Evolutionary conservation across 1,140 invertebrate species (phyloP), one percentile per base, ranked within the genome.

Genomic region (Colletes gigas): DNA sequence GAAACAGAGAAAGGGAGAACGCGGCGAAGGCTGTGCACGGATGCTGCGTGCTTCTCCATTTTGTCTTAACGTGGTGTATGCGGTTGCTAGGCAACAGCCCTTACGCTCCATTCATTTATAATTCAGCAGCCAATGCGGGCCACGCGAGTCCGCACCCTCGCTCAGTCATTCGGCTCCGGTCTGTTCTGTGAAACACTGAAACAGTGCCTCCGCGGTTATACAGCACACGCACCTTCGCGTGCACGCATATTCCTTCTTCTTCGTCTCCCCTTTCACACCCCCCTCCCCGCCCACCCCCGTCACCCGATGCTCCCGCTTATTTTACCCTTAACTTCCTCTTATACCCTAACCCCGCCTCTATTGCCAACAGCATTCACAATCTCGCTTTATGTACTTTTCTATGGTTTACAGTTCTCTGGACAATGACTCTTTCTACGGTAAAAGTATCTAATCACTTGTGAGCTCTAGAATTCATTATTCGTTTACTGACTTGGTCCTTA

Each of bases 21-120:
- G 66, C 63, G 41, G 63, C 39, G 65, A 66, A 77, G 59, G 76
- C 81, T 68, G 81, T 65, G 81, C 69, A 77, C 78, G 84, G 86
- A 87, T 87, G 86, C 86, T 91, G 81, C 78, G 86, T 92, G 89
- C 88, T 91, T 91, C 92, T 92, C 93, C 93, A 93, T 93, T 93
- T 93, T 93, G 92, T 93, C 92, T 93, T 93, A 92, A 90, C 92
- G 90, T 89, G 89, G 92, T 90, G 90, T 91, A 90, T 90, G 90
- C 89, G 90, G 92, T 93, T 93, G 92, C 93, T 90, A 92, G 90
- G 93, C 93, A 93, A 93, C 93, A 92, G 92, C 92, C 92, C 92
- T 93, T 93, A 93, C 92, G 92, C 92, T 93, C 93, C 90, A 90
- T 92, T 93, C 93, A 93, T 93, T 92, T 93, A 93, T 93, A 93